A percentile compares a stretch with the other conserved stretches of the same genome.
phyloP scores from a whole-genome alignment of 2,113 vertebrate genomes.

The Panthera leo region DNA sequence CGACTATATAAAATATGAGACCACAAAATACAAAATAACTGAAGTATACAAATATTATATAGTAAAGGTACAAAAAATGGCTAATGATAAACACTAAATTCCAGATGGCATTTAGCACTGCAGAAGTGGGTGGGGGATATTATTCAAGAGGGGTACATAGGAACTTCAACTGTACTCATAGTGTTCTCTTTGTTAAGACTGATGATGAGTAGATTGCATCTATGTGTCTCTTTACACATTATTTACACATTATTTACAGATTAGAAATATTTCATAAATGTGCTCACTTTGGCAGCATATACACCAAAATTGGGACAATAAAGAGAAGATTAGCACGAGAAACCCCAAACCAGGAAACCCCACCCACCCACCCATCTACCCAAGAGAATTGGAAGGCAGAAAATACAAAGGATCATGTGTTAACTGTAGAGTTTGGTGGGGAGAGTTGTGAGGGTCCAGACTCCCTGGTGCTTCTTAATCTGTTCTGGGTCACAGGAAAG shows the following conservation, averaged over 20 bases:
- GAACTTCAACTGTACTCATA: background rate
- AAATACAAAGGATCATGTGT: constrained; percentile 46
- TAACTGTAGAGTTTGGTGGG: background rate
- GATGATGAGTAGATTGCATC: background rate
- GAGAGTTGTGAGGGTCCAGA: background rate
- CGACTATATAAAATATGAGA: background rate
- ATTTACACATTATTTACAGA: too few relatives aligned
- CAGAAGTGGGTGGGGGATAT: background rate
- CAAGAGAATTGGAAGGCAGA: background rate
- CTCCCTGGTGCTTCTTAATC: background rate
- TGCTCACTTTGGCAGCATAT: background rate
- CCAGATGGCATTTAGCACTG: background rate
- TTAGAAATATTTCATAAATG: background rate
- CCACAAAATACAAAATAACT: background rate
- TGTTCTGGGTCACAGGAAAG: background rate
- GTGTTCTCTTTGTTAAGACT: background rate
- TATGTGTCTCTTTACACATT: background rate
- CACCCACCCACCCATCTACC: constrained; percentile 12
- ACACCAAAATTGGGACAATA: background rate
- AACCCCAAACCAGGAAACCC: constrained; percentile 52
- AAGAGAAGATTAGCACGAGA: background rate
- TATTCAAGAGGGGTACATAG: background rate
- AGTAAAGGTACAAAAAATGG: background rate
- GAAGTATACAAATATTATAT: background rate
- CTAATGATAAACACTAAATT: background rate